Conservation (phyloP, 2,113 vertebrate species). For the Bufo bufo region DNA sequence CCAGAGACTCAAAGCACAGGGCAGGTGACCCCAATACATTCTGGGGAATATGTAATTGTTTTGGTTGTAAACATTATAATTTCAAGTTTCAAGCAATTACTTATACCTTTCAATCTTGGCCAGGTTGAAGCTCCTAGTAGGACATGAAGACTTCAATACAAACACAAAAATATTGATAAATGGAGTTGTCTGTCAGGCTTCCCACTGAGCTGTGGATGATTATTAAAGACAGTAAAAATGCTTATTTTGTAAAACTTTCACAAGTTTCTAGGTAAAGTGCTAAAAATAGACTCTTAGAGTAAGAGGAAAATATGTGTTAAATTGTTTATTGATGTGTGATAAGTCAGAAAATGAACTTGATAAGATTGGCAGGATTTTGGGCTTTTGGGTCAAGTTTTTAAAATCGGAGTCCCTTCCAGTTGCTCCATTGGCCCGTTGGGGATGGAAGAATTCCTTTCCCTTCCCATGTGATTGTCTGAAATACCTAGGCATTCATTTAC, state of each 20-base stretch:
- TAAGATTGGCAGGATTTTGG: too few relatives aligned
- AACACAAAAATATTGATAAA: background rate
- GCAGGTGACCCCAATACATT: background rate
- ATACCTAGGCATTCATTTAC: too few relatives aligned
- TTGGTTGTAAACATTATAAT: background rate
- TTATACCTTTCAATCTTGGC: background rate
- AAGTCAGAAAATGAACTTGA: background rate
- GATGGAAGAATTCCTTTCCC: too few relatives aligned
- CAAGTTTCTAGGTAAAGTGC: background rate
- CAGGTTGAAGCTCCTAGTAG: background rate
- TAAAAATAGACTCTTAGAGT: background rate
- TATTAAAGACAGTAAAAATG: constrained; percentile 6
- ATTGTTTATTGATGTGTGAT: background rate
- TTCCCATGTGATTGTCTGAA: too few relatives aligned
- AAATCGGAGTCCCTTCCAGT: too few relatives aligned
- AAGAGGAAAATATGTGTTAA: background rate
- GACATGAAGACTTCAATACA: background rate
- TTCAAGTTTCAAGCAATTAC: background rate
- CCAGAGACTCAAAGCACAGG: too few relatives aligned
- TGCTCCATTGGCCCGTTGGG: too few relatives aligned
- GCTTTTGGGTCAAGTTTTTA: too few relatives aligned
- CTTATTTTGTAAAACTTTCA: background rate
- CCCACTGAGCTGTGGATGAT: background rate
- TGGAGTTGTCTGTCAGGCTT: background rate
- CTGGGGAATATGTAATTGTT: background rate